phyloP scores from a whole-genome alignment of 2,888 invertebrate species.

The Seira musarum region DNA sequence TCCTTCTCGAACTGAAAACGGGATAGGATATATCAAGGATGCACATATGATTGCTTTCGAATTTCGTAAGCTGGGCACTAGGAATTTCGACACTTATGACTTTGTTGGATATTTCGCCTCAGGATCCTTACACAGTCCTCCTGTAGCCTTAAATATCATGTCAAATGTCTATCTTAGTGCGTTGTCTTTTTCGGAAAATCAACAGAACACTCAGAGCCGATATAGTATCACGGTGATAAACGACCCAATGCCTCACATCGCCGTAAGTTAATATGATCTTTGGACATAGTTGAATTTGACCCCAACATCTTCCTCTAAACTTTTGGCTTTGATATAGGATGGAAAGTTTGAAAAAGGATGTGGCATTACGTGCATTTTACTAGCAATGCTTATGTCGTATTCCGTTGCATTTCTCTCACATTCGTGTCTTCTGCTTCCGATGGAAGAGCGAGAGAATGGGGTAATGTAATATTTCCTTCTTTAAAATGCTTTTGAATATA shows the following conservation, averaged over 20 bases:
- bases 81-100: not conserved
- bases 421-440: constrained; percentile 42
- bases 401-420: constrained; percentile 48
- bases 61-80: constrained; percentile 27
- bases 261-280: constrained; percentile 38
- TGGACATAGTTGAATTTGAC: not conserved
- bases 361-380: constrained; percentile 51
- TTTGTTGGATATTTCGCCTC: constrained; percentile 62
- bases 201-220: constrained; percentile 6
- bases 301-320: too few relatives aligned
- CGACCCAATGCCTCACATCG: constrained; percentile 52
- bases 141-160: constrained; percentile 54
- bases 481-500: not conserved
- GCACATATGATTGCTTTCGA: constrained; percentile 61
- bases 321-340: not conserved
- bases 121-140: constrained; percentile 59
- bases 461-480: constrained; percentile 45
- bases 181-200: constrained; percentile 11
- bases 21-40: constrained; percentile 40
- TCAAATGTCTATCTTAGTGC: constrained; percentile 53
- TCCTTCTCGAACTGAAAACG: too few relatives aligned
- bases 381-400: constrained; percentile 55
- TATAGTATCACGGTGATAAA: constrained; percentile 17
- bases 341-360: constrained; percentile 41
- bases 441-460: constrained; percentile 53